phyloP scores from a whole-genome alignment of 2,797 vertebrate genomes.

The Typhlichthys subterraneus region DNA sequence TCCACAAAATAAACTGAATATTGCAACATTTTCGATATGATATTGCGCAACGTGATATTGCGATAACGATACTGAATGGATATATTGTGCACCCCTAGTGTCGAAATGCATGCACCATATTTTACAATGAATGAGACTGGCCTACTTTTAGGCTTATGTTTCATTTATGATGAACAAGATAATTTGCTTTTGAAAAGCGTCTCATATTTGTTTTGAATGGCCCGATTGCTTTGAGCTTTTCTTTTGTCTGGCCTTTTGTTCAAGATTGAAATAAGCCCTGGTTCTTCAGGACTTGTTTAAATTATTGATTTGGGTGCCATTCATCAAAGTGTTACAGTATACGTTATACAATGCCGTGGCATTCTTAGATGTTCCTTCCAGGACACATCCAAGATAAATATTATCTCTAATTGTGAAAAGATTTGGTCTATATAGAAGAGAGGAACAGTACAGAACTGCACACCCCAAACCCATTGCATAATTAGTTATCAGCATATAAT shows the following conservation, averaged over 20 bases:
- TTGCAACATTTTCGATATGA: too few relatives aligned
- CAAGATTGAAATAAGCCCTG: constrained; percentile 37
- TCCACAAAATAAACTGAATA: too few relatives aligned
- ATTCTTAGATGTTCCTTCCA: constrained; percentile 42
- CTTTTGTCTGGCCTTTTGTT: constrained; percentile 52
- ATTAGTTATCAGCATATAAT: not conserved
- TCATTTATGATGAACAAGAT: constrained; percentile 51
- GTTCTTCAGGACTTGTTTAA: constrained; percentile 54
- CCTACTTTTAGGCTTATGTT: constrained; percentile 26
- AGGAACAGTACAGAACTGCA: not conserved
- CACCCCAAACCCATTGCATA: not conserved
- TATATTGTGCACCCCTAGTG: too few relatives aligned
- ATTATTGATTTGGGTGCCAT: constrained; percentile 63
- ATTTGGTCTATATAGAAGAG: constrained; percentile 4
- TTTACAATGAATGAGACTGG: constrained; percentile 28
- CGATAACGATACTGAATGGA: too few relatives aligned
- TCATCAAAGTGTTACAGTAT: constrained; percentile 62
- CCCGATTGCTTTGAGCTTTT: constrained; percentile 26
- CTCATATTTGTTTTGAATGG: constrained; percentile 35
- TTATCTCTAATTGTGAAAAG: constrained; percentile 9
- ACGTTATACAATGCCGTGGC: constrained; percentile 38
- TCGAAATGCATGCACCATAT: constrained; percentile 12
- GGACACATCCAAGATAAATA: constrained; percentile 14
- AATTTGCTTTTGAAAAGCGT: constrained; percentile 43
- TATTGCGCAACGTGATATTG: too few relatives aligned